Base-by-base conservation (phyloP, 2,888 invertebrate species). In the Ligdia adustata region DNA sequence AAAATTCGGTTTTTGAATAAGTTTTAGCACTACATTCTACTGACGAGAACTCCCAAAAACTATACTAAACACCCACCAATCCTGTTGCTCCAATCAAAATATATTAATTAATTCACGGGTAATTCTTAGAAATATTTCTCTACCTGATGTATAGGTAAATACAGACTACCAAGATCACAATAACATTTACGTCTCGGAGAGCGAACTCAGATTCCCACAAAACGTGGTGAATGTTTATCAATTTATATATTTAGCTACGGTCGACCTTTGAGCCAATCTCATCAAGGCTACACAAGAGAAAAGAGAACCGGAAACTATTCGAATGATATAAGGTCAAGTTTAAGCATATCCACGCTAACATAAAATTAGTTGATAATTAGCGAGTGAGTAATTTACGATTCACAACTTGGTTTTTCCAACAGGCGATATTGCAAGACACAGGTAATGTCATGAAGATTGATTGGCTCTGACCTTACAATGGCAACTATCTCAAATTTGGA, bases 251-350 rank as follows among this genome's bases (percentile, higher is more conserved):
- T 64, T 64, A 57, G 60, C 54, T 52, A 53, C 55, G 55, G 31
- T 43, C 45, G 67, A 72, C 70, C 73, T 78, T 74, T 72, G 46
- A 43, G 58, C 51, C 57, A 58, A 18, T 62, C 61, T 57, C 60
- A 58, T 66, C 71, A 75, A 78, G 76, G 74, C 49, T 69, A 51
- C 52, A 16, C 45, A 48, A 60, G 64, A 61, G 66, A 48, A 60
- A 64, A 61, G 66, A 66, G 62, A 72, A 72, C 69, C 70, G 77
- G 74, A 79, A 75, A 68, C 46, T 37, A 28, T 16, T 56, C 14
- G 15, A 51, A 64, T 56, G 51, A 67, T 69, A 73, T 70, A 56
- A n/a, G 78, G 73, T 76, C 75, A 78, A 76, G 68, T 66, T 62
- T 62, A 50, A 38, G 43, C 34, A 38, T 48, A 52, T 52, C 48